Evolutionary conservation across 2,797 vertebrate genomes (phyloP).

Genomic region (Urophycis tenuis): DNA sequence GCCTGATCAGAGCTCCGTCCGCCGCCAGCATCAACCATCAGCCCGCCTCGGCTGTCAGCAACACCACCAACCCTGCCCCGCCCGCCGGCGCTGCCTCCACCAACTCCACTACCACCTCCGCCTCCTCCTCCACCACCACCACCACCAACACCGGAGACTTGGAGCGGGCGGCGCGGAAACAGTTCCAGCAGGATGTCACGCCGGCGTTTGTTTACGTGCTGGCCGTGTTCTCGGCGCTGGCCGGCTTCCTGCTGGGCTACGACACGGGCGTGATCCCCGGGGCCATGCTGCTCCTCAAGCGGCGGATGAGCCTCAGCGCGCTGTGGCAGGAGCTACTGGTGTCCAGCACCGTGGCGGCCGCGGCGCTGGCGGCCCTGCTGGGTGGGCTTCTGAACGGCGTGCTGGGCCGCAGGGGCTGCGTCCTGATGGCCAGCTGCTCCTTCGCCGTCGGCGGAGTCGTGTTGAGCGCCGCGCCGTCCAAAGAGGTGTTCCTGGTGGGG

Average conservation of each 20-base stretch:
- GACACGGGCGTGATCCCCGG: constrained; percentile 97
- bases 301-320: constrained; percentile 81
- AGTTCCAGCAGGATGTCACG: constrained; percentile 91
- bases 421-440: constrained; percentile 85
- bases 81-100: constrained; percentile 13
- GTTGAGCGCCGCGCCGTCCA: constrained; percentile 78
- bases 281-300: constrained; percentile 89
- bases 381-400: constrained; percentile 86
- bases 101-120: not conserved
- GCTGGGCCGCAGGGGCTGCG: constrained; percentile 84
- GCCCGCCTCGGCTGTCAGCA: constrained; percentile 34
- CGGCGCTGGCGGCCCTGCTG: constrained; percentile 83
- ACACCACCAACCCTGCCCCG: constrained; percentile 12
- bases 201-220: constrained; percentile 86
- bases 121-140: not conserved
- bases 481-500: constrained; percentile 84
- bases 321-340: constrained; percentile 95
- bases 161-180: constrained; percentile 90
- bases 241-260: constrained; percentile 94
- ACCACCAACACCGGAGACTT: constrained; percentile 70
- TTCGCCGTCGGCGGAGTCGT: constrained; percentile 82
- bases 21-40: constrained; percentile 78
- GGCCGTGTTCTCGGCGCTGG: constrained; percentile 88
- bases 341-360: constrained; percentile 87
- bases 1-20: constrained; percentile 77